Evolutionary conservation across 2,797 vertebrate species (phyloP), one percentile per base, ranked within the genome.

Genomic region (Hoplostethus mediterraneus): DNA sequence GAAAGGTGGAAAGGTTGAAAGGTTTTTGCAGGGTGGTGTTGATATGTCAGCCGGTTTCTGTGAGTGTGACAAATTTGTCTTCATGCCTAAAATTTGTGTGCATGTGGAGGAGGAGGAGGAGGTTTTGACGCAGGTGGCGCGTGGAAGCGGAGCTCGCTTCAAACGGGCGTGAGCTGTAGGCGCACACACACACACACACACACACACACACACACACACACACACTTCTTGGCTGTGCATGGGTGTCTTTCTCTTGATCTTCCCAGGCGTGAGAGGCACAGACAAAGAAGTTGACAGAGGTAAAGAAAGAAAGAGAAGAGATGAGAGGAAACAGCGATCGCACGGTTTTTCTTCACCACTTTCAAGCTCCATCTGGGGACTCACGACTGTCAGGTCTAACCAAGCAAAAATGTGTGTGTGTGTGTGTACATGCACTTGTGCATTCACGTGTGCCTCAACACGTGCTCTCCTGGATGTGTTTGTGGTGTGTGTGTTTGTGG

Each of bases 11-110:
- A 33, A 33, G n/a, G n/a, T n/a, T 3, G 33, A 6, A 6, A 1
- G 33, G 33, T 36, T 36, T 36, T 36, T 36, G 33, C 33, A 7
- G 6, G 7, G 6, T 36, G 1, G 33, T 36, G 33, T 8, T 8
- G 58, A 67, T 64, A 54, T 79, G 68, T 73, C 61, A 45, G 42
- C 5, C 52, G 42, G 31, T 69, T 77, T 80, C 58, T 53, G 33
- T 47, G 48, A 52, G 73, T 48, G 52, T 80, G 79, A 82, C 67
- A 78, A 45, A 69, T 77, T 17, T 67, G 49, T 56, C 55, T 79
- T 60, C 65, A 38, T 74, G 71, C 51, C 28, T 28, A 28, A 28
- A 28, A 2, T 36, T 6, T 36, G 33, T 36, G 33, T 59, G 51
- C 6, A 14, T 28, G 54, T 45, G 63, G 36, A 56, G 59, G 55